phyloP scores from a whole-genome alignment of 2,113 vertebrate species.

The Albula goreensis region DNA sequence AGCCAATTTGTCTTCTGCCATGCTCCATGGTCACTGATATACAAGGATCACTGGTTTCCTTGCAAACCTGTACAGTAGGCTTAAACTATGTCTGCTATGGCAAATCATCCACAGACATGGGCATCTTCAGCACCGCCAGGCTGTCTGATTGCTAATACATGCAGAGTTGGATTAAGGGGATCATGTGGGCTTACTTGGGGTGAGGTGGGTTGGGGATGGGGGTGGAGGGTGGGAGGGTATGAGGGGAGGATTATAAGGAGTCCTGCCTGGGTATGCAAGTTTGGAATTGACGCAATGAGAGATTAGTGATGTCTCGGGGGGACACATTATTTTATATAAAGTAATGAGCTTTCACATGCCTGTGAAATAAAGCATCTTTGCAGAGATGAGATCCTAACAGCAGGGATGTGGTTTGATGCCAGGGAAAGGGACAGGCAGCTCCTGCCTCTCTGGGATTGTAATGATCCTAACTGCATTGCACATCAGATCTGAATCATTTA shows the following conservation, averaged over 20 bases:
- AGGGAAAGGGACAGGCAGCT: not conserved
- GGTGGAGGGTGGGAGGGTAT: not conserved
- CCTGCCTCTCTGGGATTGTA: not conserved
- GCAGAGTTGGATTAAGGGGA: conserved; percentile 9
- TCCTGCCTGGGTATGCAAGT: conserved; percentile 3
- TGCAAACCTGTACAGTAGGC: not conserved
- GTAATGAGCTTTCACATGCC: conserved; percentile 1
- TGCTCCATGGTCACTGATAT: not conserved
- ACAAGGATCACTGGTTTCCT: not conserved
- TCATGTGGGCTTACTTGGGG: conserved; percentile 10
- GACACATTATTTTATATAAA: not conserved
- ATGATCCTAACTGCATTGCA: not conserved
- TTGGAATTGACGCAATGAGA: not conserved
- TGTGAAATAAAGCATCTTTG: not conserved
- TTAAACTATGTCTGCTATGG: not conserved
- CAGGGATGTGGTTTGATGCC: not conserved
- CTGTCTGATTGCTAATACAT: conserved; percentile 15
- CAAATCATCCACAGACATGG: not conserved
- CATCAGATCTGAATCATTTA: conserved; percentile 7
- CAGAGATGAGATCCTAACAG: not conserved
- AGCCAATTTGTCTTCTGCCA: not conserved
- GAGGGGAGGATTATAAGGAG: not conserved
- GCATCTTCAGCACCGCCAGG: not conserved
- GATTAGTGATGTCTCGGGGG: not conserved
- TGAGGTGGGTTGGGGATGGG: not conserved